Evolutionary conservation across 2,888 invertebrate genomes (phyloP).

Genomic region (Trichopoda pennipes): DNA sequence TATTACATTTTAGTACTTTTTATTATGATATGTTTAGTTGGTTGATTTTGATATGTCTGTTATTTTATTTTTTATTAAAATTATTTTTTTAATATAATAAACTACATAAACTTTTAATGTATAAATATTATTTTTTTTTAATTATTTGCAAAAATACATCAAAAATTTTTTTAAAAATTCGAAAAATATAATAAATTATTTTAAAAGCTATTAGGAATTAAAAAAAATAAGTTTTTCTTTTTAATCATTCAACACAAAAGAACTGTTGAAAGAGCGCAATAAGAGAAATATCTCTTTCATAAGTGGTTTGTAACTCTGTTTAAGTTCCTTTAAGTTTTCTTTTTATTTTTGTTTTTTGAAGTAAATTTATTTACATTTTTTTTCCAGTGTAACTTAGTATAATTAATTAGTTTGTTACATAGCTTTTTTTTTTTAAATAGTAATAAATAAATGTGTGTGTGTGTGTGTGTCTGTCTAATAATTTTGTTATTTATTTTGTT

Average conservation of each 20-base stretch:
- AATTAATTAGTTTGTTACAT: no score
- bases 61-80: conserved; percentile 62
- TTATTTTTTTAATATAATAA: conserved; percentile 3
- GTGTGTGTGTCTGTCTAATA: conserved; percentile 24
- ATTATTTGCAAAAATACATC: conserved; percentile 48
- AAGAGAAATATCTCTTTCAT: background rate
- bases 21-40: conserved; percentile 51
- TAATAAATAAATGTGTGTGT: no score
- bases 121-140: background rate
- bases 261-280: background rate
- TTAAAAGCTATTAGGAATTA: no score
- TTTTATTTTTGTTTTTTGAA: conserved; percentile 64
- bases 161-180: conserved; percentile 41
- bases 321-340: conserved; percentile 29
- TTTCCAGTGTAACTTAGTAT: conserved; percentile 16
- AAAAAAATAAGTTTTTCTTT: background rate
- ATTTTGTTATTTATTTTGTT: conserved; percentile 26
- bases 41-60: conserved; percentile 71
- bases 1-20: conserved; percentile 18
- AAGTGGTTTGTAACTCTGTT: conserved; percentile 68
- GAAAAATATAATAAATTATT: conserved; percentile 28
- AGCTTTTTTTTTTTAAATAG: conserved; percentile 8
- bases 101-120: conserved; percentile 22
- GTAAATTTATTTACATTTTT: conserved; percentile 56
- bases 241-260: conserved; percentile 2